These are phyloP conservation scores for Cerastis rubricosa DNA, from an alignment of 2,888 invertebrate genomes.

Conservation along the genomic window DNA sequence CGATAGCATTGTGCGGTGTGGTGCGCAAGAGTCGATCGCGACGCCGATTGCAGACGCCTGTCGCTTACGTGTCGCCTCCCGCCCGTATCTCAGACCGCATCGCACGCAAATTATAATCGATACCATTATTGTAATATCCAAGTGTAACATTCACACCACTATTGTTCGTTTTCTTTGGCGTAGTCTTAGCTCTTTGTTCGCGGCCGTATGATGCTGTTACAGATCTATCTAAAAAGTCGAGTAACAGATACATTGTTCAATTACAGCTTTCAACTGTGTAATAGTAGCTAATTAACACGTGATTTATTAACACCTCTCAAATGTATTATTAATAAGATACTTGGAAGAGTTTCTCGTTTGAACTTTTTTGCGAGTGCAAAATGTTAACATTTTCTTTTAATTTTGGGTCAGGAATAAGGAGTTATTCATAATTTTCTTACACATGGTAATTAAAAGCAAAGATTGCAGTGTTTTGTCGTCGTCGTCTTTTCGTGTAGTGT, in stretches of 20 bases:
- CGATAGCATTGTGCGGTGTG: constrained; percentile 89
- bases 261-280: constrained; percentile 74
- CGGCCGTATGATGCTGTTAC: constrained; percentile 69
- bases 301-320: constrained; percentile 63
- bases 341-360: constrained; percentile 41
- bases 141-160: constrained; percentile 87
- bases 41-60: constrained; percentile 87
- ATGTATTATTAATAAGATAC: constrained; percentile 57
- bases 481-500: constrained; percentile 41
- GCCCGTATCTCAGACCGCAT: constrained; percentile 86
- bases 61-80: constrained; percentile 89
- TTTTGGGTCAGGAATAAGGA: constrained; percentile 25
- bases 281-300: constrained; percentile 65
- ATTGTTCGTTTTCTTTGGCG: constrained; percentile 85
- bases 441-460: constrained; percentile 47
- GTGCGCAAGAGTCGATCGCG: constrained; percentile 86
- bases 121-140: constrained; percentile 90
- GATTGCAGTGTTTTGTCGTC: constrained; percentile 48
- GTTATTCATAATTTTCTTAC: constrained; percentile 56
- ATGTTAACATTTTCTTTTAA: constrained; percentile 48
- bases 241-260: constrained; percentile 71
- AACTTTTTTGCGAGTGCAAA: constrained; percentile 41
- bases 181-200: constrained; percentile 76
- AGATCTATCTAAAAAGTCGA: constrained; percentile 68
- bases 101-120: constrained; percentile 91